phyloP scores from a whole-genome alignment of 1,140 invertebrate species.

The Condylostylus longicornis region DNA sequence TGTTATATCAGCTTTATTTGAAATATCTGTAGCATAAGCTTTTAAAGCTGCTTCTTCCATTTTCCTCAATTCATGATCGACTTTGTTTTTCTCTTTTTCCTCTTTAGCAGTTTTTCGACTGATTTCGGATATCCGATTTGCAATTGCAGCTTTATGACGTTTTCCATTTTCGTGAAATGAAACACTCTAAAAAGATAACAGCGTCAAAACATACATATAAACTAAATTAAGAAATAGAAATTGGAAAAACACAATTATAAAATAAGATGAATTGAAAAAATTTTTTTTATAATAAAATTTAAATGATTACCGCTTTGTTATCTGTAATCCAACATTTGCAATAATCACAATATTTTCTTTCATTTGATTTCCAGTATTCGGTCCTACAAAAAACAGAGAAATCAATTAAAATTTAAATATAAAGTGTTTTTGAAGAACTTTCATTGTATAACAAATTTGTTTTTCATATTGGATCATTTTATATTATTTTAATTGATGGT shows the following conservation, averaged over 20 bases:
- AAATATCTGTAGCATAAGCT: constrained; percentile 59
- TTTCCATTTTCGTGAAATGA: constrained; percentile 92
- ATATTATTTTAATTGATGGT: no score
- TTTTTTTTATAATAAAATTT: background rate
- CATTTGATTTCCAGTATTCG: constrained; percentile 94
- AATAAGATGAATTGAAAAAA: background rate
- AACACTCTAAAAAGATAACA: constrained; percentile 52
- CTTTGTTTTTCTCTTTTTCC: constrained; percentile 56
- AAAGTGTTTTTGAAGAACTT: no score
- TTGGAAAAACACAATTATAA: background rate
- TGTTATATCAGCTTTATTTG: constrained; percentile 47
- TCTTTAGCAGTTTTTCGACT: constrained; percentile 67
- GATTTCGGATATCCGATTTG: constrained; percentile 70
- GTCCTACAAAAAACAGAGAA: constrained; percentile 70
- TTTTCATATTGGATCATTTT: no score
- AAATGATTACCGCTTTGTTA: constrained; percentile 70
- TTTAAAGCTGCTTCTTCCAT: constrained; percentile 80
- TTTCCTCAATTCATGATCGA: constrained; percentile 64
- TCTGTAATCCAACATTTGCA: constrained; percentile 98
- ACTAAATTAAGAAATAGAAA: constrained; percentile 6
- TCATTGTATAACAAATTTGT: no score
- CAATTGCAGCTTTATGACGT: constrained; percentile 85
- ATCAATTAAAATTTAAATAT: no score
- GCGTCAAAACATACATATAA: no score
- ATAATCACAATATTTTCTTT: constrained; percentile 89